Percentiles rank a stretch among this genome's conserved stretches.
Conservation (phyloP, 2,888 invertebrate species). For the Drosophila leonis region DNA sequence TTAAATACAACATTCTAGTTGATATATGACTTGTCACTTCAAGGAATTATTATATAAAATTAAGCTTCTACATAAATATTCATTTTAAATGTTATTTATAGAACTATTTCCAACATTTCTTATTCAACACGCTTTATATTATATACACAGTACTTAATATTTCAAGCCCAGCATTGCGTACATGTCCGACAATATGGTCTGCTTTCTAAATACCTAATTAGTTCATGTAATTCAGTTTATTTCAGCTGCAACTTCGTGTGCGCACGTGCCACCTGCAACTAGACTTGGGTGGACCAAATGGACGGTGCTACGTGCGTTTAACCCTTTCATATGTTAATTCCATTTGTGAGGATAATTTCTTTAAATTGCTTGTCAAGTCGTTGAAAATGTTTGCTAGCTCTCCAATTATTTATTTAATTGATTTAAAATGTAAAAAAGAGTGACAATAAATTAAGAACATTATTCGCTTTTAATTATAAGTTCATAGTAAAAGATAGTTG, state of each 20-base stretch:
- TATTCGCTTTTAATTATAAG: background rate
- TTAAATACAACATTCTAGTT: background rate
- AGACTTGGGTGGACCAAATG: slow-evolving; percentile 3
- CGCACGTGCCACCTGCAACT: slow-evolving; percentile 22
- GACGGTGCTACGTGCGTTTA: slow-evolving; percentile 14
- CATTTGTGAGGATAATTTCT: slow-evolving; percentile 20
- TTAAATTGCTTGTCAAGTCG: background rate
- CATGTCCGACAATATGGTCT: slow-evolving; percentile 4
- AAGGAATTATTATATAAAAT: too few relatives aligned
- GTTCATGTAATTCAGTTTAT: slow-evolving; percentile 28
- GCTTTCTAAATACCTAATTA: slow-evolving; percentile 21
- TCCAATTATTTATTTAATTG: slow-evolving; percentile 3
- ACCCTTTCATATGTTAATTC: slow-evolving; percentile 27
- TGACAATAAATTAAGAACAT: background rate
- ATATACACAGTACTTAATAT: background rate
- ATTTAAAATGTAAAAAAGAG: background rate
- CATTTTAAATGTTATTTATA: background rate
- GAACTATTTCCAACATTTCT: background rate
- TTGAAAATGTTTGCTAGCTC: background rate
- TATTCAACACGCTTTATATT: background rate
- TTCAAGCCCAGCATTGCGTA: background rate
- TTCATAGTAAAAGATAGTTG: background rate
- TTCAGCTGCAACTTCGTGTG: slow-evolving; percentile 17
- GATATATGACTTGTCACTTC: background rate
- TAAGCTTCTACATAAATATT: too few relatives aligned